phyloP scores from a whole-genome alignment of 2,888 invertebrate species.

The Ichneumoninae sp. region DNA sequence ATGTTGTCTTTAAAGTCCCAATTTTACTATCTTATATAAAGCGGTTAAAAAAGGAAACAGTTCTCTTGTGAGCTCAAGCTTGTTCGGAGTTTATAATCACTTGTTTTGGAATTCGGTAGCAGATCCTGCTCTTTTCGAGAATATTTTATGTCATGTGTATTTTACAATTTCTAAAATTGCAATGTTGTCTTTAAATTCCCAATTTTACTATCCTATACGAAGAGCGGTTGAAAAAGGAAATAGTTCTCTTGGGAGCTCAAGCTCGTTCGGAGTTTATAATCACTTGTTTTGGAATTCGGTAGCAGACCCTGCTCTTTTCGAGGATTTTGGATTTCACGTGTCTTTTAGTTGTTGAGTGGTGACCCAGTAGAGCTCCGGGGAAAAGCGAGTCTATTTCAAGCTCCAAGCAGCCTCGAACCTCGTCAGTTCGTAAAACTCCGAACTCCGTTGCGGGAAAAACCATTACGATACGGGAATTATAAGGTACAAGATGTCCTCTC shows the following conservation, averaged over 20 bases:
- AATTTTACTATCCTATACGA: neutral
- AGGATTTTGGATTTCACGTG: constrained; percentile 45
- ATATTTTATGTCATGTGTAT: constrained; percentile 41
- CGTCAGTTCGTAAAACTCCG: constrained; percentile 21
- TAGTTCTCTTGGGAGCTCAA: neutral
- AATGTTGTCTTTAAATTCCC: neutral
- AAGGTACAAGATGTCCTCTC: neutral
- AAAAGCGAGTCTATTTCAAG: constrained; percentile 15
- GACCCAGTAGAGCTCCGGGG: constrained; percentile 21
- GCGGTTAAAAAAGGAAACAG: neutral
- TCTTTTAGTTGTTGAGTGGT: constrained; percentile 24
- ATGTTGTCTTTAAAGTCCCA: neutral
- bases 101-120: constrained; percentile 6
- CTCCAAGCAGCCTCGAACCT: neutral
- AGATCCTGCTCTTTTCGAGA: neutral
- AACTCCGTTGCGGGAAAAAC: constrained; percentile 36
- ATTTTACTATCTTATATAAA: neutral
- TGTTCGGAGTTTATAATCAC: neutral
- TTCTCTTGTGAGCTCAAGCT: neutral
- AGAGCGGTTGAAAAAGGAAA: neutral
- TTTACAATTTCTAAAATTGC: neutral
- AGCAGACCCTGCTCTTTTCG: neutral
- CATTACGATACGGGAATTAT: constrained; percentile 55
- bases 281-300: constrained; percentile 4
- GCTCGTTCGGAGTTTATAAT: neutral